Evolutionary conservation across 2,797 vertebrate genomes (phyloP), one percentile per base, ranked within the genome.

Genomic region (Podarcis lilfordi): DNA sequence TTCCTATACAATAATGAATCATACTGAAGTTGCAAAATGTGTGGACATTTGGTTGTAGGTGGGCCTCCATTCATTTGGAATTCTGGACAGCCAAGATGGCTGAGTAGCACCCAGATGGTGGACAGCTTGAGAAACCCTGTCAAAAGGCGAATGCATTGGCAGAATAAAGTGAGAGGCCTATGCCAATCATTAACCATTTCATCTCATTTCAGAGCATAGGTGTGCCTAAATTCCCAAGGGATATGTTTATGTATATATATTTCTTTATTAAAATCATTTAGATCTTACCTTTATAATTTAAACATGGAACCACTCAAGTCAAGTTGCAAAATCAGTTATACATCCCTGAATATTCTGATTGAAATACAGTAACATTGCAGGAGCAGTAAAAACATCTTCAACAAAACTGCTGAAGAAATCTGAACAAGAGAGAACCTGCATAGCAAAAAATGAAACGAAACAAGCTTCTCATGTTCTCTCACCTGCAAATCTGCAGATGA

Each of bases 41-140:
- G 84, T 37, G 93, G 95, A 93, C 95, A 96, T 96, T 96, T 97
- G 96, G 94, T 83, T 95, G 88, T 89, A 95, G 82, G 96, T 90
- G 95, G 94, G 93, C 93, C 84, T 89, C 88, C 21, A 35, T 94
- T 95, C 91, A 94, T 13, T 21, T 85, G 43, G 79, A 76, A 91
- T 92, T 90, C 79, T 82, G 69, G 93, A 92, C 90, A 93, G 90
- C 5, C 90, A 94, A 94, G 96, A 93, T 91, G 94, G 92, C 88
- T 95, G 95, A 96, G 94, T 94, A 94, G 91, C 91, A 96, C 80
- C 94, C 96, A 96, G 96, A 96, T 93, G 94, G 94, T 87, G 93
- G 94, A 87, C 96, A 97, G 95, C 94, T 96, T 95, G 95, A 86
- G 89, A 45, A 74, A n/a, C 91, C 79, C 23, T 94, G 90, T 87